These are phyloP conservation scores for Microplitis mediator DNA, from an alignment of 1,140 invertebrate species.

Conservation along the genomic window DNA sequence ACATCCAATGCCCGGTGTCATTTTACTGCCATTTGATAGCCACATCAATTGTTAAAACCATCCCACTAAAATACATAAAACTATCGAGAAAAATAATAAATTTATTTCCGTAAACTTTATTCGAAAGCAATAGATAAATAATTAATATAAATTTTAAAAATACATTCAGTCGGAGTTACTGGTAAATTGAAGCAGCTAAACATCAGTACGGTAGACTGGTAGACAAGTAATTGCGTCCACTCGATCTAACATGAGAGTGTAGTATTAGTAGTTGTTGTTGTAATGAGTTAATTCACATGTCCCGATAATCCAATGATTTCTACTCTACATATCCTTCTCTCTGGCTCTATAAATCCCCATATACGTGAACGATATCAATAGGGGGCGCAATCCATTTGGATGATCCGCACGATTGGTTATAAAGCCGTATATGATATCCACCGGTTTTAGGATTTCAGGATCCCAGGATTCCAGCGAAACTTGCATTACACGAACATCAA, in stretches of 20 bases:
- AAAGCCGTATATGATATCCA: constrained; percentile 1
- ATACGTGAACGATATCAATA: background rate
- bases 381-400: constrained; percentile 10
- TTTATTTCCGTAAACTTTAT: too few species aligned
- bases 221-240: constrained; percentile 10
- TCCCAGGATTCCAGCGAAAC: background rate
- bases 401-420: constrained; percentile 22
- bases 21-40: constrained; percentile 20
- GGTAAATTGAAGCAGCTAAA: too few species aligned
- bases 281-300: constrained; percentile 21
- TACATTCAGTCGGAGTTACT: too few species aligned
- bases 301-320: constrained; percentile 22
- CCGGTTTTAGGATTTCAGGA: background rate
- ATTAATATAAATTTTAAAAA: too few species aligned
- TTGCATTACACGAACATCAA: background rate
- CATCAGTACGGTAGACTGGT: background rate
- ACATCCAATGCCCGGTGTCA: constrained; percentile 18
- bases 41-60: background rate
- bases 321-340: background rate
- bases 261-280: background rate
- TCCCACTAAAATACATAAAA: background rate
- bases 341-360: constrained; percentile 12
- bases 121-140: too few species aligned
- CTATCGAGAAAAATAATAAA: background rate
- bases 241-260: constrained; percentile 12